A percentile compares a stretch with the other conserved stretches of the same genome.
Conservation (phyloP, 1,140 invertebrate species). For the Holotrichia oblita region DNA sequence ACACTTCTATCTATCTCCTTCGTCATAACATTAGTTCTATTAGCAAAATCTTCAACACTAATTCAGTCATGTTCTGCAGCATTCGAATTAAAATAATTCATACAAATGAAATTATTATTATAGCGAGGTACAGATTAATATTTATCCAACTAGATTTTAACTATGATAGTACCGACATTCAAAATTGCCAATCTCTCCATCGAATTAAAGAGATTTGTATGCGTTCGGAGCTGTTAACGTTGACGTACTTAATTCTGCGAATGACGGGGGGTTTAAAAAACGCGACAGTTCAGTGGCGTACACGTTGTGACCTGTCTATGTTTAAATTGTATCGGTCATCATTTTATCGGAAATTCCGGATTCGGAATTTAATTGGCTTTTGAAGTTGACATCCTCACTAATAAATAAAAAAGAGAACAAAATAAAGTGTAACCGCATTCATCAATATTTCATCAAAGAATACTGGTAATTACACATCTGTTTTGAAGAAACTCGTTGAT, state of each 20-base stretch:
- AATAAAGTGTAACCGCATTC: neutral
- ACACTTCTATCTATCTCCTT: no score
- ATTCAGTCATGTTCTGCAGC: no score
- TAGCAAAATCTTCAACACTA: no score
- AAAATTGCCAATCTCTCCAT: neutral
- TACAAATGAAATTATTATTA: neutral
- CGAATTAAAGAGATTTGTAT: constrained; percentile 29
- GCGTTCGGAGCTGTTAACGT: neutral
- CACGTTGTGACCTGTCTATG: neutral
- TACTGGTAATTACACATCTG: neutral
- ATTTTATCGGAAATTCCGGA: no score
- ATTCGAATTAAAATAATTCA: no score
- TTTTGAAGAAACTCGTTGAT: no score
- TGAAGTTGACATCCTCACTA: neutral
- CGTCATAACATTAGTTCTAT: no score
- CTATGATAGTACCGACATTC: neutral
- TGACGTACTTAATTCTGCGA: constrained; percentile 3
- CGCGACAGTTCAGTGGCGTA: neutral
- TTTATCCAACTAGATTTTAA: neutral
- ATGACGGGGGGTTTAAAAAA: constrained; percentile 13
- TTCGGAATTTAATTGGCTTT: constrained; percentile 31
- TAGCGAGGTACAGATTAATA: neutral
- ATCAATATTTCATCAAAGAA: neutral
- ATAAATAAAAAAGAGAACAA: neutral
- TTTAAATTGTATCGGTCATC: constrained; percentile 2